Evolutionary conservation across 2,888 invertebrate species (phyloP).

Genomic region (Archips crataeganus): DNA sequence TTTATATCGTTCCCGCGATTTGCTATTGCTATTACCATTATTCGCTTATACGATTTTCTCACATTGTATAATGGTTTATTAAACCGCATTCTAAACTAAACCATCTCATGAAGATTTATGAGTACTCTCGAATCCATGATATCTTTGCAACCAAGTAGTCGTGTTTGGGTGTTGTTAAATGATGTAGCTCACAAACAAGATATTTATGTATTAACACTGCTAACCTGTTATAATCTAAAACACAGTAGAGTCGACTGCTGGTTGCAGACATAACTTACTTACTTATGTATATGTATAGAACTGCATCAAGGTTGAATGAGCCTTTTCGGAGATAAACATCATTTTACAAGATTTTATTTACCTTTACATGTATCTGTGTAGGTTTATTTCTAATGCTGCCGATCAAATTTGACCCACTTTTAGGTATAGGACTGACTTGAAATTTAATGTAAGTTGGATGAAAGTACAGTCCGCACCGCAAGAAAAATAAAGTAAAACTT

Average conservation of each 20-base stretch:
- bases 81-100: not conserved
- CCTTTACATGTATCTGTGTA: no score
- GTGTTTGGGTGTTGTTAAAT: no score
- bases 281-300: not conserved
- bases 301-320: not conserved
- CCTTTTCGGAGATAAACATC: not conserved
- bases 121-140: not conserved
- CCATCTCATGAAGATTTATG: not conserved
- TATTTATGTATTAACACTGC: not conserved
- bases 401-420: no score
- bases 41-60: not conserved
- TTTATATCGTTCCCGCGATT: conserved; percentile 46
- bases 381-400: no score
- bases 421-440: no score
- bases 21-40: not conserved
- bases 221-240: not conserved
- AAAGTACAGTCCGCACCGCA: no score
- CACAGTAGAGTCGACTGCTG: not conserved
- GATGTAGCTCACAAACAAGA: no score
- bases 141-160: not conserved
- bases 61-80: not conserved
- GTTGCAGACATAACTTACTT: not conserved
- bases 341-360: no score
- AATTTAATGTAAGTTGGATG: no score
- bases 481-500: not conserved